Evolutionary conservation across 1,140 invertebrate species (phyloP), one percentile per base, ranked within the genome.

Genomic region (Dendrolimus kikuchii): DNA sequence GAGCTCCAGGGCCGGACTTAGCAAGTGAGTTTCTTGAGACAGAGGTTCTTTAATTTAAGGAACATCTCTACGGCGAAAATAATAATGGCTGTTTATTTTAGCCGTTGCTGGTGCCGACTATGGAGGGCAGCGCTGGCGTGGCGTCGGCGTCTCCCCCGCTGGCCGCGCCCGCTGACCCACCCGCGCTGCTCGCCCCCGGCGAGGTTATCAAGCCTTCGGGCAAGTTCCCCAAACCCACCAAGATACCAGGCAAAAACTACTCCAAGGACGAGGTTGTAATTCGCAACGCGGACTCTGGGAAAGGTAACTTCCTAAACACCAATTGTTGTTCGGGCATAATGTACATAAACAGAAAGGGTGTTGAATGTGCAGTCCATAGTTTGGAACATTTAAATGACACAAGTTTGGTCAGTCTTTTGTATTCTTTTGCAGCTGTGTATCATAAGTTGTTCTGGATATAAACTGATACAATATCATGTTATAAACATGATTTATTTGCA

Each of bases 181-280:
- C 89, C 59, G 70, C 89, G 7, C 64, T 94, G 52, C 89, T 96
- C 45, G 90, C 86, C 51, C 93, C 94, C 40, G 95, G 95, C 51
- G 95, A 96, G 87, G 89, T 96, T 7, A 90, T 97, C 45, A 95
- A 95, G 82, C 92, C 93, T 47, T 96, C 95, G 43, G 95, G 95
- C 44, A 96, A 96, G 81, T 96, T 95, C 80, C 85, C 90, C 7
- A 95, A 95, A 77, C 95, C 95, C n/a, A 95, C 95, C 3, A 93
- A 95, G 77, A 95, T 96, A 55, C 94, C 94, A 49, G 95, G 95
- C 53, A 96, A 96, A 86, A 96, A 95, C 75, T 96, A 95, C 80
- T 95, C 94, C 72, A 96, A 96, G 86, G 95, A 97, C 82, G 96
- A 98, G 90, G 93, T 98, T 53, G 93, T 97, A 44, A 98, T 98